A percentile compares a stretch with the other conserved stretches of the same genome.
These are phyloP conservation scores for Lathronympha strigana DNA, from an alignment of 2,888 invertebrate genomes.

Conservation along the genomic window DNA sequence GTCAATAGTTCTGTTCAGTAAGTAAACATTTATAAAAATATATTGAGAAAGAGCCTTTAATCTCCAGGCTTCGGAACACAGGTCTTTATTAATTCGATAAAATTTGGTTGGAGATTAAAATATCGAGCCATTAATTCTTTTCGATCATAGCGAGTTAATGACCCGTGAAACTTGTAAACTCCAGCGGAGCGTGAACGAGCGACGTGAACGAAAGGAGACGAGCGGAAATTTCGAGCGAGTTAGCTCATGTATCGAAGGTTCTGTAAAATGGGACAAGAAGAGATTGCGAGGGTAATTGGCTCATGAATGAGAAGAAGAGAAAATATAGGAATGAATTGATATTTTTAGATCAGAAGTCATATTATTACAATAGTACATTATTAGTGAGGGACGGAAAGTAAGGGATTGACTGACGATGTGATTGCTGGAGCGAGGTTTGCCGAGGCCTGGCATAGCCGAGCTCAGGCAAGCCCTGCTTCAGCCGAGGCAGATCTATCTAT, in stretches of 20 bases:
- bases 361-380: too few relatives aligned
- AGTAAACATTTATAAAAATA: not conserved
- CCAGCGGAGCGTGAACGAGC: conserved; percentile 55
- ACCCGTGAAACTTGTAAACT: conserved; percentile 72
- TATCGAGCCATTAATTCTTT: conserved; percentile 55
- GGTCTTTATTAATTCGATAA: conserved; percentile 32
- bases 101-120: conserved; percentile 35
- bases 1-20: not conserved
- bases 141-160: conserved; percentile 68
- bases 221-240: not conserved
- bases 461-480: too few relatives aligned
- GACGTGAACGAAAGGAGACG: conserved; percentile 15
- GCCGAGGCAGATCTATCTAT: too few relatives aligned
- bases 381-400: too few relatives aligned
- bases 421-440: too few relatives aligned
- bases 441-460: too few relatives aligned
- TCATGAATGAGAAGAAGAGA: too few relatives aligned
- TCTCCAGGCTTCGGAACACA: conserved; percentile 14
- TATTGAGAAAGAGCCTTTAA: not conserved
- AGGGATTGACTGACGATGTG: too few relatives aligned
- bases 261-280: too few relatives aligned
- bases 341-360: too few relatives aligned
- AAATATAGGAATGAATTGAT: too few relatives aligned
- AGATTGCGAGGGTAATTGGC: too few relatives aligned
- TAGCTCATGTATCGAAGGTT: not conserved